Base-by-base conservation (phyloP, 2,797 vertebrate genomes). In the Periophthalmus magnuspinnatus region DNA sequence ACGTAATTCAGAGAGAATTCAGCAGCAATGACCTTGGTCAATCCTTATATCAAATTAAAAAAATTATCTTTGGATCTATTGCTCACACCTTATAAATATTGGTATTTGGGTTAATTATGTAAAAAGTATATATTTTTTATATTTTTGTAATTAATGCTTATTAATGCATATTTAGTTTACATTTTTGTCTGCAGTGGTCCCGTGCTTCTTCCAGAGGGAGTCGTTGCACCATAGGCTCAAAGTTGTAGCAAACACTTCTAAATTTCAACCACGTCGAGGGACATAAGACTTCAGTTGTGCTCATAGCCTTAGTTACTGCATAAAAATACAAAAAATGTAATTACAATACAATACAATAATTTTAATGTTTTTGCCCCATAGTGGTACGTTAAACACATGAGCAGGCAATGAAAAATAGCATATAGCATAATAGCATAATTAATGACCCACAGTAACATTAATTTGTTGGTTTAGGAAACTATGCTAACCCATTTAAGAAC, bases 261-360 rank as follows among this genome's bases (percentile, higher is more conserved):
- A 97, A 98, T 89, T 95, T 96, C 88, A 96, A 86, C 97, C 96
- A 98, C 13, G 93, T 94, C 75, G 95, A 90, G 36, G 94, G 93
- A 80, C 96, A 98, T 13, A 87, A 79, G 36, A 87, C 78, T 75
- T 94, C 94, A 33, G 90, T 77, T 13, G 89, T 82, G 14, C 73
- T 74, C 74, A 71, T 82, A 2, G 86, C 84, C 78, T 94, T 93
- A 70, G 87, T 93, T 76, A 93, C 97, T 98, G 88, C 52, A 67
- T 82, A 45, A 87, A 63, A 82, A 16, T n/a, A 59, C 33, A 17
- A 88, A 50, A 2, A 50, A 50, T 19, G 3, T 10, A 9, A 54
- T 22, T 6, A 54, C 52, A 28, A 57, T 57, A 4, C 24, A 10
- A 57, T 57, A 4, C 24, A 21, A 13, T 54, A 21, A 21, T 21